A percentile compares a stretch with the other conserved stretches of the same genome.
Evolutionary conservation across 53 echinoderm and acorn worm species (phyloP).

Genomic region (Hippasteria phrygiana): DNA sequence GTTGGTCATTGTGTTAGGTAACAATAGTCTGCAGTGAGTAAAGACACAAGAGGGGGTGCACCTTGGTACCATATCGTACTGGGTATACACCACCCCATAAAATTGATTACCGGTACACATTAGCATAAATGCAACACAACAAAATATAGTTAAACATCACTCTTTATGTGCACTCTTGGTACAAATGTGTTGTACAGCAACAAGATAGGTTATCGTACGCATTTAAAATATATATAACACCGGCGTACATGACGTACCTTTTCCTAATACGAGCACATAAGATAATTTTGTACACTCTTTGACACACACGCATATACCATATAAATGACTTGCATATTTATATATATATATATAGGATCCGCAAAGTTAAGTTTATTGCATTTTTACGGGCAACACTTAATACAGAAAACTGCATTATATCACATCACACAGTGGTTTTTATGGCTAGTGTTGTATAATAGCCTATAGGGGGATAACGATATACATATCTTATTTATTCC

Average conservation of each 20-base stretch:
- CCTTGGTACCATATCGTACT: too few relatives aligned
- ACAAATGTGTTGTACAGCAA: not conserved
- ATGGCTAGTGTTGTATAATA: not conserved
- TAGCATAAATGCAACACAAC: not conserved
- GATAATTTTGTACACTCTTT: conserved; percentile 26
- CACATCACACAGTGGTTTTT: too few relatives aligned
- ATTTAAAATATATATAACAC: not conserved
- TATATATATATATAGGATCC: conserved; percentile 10
- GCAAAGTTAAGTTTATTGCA: conserved; percentile 43
- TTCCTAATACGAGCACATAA: not conserved
- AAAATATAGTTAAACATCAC: conserved; percentile 22
- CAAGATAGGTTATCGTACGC: not conserved
- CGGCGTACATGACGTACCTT: not conserved
- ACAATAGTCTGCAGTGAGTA: too few relatives aligned
- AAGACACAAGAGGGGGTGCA: too few relatives aligned
- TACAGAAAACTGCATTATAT: not conserved
- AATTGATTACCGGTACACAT: not conserved
- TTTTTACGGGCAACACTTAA: conserved; percentile 8
- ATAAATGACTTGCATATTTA: conserved; percentile 54
- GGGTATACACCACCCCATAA: not conserved
- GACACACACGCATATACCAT: conserved; percentile 25
- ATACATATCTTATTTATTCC: too few relatives aligned
- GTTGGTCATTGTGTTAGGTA: too few relatives aligned
- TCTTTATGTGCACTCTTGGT: not conserved
- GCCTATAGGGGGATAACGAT: too few relatives aligned